These are phyloP conservation scores for Rotaria sp. DNA, from an alignment of 2,888 invertebrate genomes.

Conservation along the genomic window DNA sequence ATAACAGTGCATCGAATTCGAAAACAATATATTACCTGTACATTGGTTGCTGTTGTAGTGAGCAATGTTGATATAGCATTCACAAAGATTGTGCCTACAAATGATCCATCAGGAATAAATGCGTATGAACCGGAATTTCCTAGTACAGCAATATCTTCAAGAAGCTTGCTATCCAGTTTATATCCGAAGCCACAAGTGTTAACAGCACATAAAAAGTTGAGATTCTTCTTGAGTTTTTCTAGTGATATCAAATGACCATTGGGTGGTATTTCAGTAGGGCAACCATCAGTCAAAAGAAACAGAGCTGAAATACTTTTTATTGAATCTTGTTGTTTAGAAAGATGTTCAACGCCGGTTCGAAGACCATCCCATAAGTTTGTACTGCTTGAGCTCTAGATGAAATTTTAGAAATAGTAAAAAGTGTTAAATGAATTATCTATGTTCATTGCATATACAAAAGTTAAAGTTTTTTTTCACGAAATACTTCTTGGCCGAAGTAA, in stretches of 20 bases:
- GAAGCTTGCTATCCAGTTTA: not conserved
- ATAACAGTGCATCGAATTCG: too few relatives aligned
- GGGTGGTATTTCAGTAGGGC: not conserved
- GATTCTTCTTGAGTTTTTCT: not conserved
- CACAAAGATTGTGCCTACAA: slow-evolving; percentile 37
- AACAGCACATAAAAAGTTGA: not conserved
- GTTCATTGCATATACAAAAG: too few relatives aligned
- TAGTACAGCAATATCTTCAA: not conserved
- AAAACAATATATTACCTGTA: not conserved
- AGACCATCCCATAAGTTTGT: slow-evolving; percentile 8
- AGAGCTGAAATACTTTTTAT: not conserved
- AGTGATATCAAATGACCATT: not conserved
- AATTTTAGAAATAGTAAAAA: too few relatives aligned
- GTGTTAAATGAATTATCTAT: too few relatives aligned
- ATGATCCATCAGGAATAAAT: slow-evolving; percentile 38
- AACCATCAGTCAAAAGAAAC: not conserved
- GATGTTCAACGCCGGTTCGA: not conserved
- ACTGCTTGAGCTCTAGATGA: not conserved
- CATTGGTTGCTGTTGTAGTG: slow-evolving; percentile 19
- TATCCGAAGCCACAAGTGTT: not conserved
- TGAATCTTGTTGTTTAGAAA: not conserved
- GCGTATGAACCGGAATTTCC: slow-evolving; percentile 31
- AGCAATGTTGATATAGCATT: slow-evolving; percentile 31
- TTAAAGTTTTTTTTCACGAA: too few relatives aligned
- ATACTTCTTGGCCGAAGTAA: too few relatives aligned